Conservation (phyloP, 2,888 invertebrate species). For the Drosophila crucigera region DNA sequence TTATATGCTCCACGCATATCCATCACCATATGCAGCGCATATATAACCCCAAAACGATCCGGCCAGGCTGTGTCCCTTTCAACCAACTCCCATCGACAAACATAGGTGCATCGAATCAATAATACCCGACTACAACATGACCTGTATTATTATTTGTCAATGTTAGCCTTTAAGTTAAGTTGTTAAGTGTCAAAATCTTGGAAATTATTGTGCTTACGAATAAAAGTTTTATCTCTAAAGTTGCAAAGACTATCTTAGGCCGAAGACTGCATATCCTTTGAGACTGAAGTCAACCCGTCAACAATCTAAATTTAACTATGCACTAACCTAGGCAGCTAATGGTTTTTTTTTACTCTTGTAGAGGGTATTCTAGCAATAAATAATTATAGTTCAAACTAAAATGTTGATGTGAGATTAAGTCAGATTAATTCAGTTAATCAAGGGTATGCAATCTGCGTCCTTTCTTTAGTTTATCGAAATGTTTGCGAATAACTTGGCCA, state of each 20-base stretch:
- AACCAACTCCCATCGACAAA: background rate
- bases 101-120: background rate
- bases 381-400: background rate
- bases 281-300: background rate
- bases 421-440: background rate
- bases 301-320: background rate
- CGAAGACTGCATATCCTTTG: background rate
- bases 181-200: background rate
- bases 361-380: too few relatives aligned
- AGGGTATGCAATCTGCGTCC: background rate
- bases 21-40: conserved; percentile 66
- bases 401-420: background rate
- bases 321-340: too few relatives aligned
- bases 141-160: too few relatives aligned
- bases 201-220: background rate
- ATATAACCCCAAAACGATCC: conserved; percentile 20
- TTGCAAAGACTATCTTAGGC: background rate
- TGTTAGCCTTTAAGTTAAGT: too few relatives aligned
- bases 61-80: conserved; percentile 5
- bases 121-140: background rate
- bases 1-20: conserved; percentile 73
- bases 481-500: background rate
- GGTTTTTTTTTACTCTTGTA: background rate
- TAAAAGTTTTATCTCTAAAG: background rate
- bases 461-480: background rate